These are phyloP conservation scores for Centropristis striata DNA, from an alignment of 2,113 vertebrate species.

Conservation along the genomic window DNA sequence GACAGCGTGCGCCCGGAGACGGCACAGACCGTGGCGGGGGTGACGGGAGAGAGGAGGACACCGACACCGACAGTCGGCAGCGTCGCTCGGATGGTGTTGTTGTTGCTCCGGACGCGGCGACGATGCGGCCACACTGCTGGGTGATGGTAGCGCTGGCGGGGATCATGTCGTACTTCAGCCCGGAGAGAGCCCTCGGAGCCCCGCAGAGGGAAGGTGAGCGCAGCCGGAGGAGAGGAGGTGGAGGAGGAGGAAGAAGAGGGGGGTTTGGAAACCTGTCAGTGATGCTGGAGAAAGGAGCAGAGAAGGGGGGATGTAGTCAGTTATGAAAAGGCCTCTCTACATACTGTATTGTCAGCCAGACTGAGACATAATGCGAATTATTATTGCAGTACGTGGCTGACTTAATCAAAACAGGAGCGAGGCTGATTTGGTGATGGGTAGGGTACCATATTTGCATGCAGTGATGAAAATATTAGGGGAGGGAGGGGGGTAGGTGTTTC, in stretches of 20 bases:
- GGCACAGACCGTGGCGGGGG: constrained; percentile 73
- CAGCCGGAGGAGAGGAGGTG: constrained; percentile 47
- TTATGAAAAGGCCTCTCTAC: constrained; percentile 67
- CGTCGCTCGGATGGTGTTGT: constrained; percentile 85
- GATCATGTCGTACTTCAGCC: constrained; percentile 89
- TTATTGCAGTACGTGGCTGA: constrained; percentile 46
- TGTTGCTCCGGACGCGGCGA: constrained; percentile 80
- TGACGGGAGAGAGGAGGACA: constrained; percentile 68
- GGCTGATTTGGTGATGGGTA: constrained; percentile 52
- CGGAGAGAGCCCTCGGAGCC: constrained; percentile 90
- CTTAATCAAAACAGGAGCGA: constrained; percentile 46
- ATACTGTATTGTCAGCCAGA: constrained; percentile 42
- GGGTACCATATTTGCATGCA: constrained; percentile 64
- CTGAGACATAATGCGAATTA: constrained; percentile 55
- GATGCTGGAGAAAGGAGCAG: constrained; percentile 72
- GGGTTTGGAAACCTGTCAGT: constrained; percentile 59
- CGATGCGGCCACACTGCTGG: constrained; percentile 87
- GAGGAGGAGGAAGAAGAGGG: constrained; percentile 26
- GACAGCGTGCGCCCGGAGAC: constrained; percentile 69
- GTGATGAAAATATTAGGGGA: constrained; percentile 57
- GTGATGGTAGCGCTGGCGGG: constrained; percentile 87
- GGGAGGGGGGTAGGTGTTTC: constrained; percentile 7
- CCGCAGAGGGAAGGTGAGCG: constrained; percentile 93
- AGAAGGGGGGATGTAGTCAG: constrained; percentile 50
- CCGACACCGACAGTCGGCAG: constrained; percentile 66